These are phyloP conservation scores for Limenitis camilla DNA, from an alignment of 2,888 invertebrate genomes.

Conservation along the genomic window DNA sequence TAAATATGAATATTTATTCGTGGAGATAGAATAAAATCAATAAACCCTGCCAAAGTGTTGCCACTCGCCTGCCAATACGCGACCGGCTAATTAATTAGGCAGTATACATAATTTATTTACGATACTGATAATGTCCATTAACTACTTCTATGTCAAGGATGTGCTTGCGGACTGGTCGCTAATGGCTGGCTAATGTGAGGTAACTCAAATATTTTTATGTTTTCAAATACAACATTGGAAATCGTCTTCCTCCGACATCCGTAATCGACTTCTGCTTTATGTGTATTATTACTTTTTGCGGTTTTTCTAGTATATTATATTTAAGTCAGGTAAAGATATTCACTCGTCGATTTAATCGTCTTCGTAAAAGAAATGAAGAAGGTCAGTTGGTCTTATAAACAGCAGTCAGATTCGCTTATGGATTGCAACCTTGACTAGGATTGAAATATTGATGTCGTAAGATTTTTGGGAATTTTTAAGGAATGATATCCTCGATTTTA, in stretches of 20 bases:
- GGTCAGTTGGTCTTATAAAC: too few relatives aligned
- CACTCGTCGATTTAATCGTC: too few relatives aligned
- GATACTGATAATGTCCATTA: constrained; percentile 26
- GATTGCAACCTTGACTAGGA: too few relatives aligned
- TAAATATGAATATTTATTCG: constrained; percentile 35
- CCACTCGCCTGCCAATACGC: constrained; percentile 10
- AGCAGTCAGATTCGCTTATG: too few relatives aligned
- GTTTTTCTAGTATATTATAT: too few relatives aligned
- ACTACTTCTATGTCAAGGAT: constrained; percentile 28
- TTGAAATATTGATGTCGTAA: too few relatives aligned
- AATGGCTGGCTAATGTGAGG: too few relatives aligned
- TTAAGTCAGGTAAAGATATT: too few relatives aligned
- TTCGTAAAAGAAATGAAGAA: too few relatives aligned
- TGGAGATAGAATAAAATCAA: constrained; percentile 29
- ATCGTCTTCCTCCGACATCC: neutral
- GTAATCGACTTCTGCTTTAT: neutral
- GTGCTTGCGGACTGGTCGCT: constrained; percentile 17
- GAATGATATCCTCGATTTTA: neutral
- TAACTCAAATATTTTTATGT: too few relatives aligned
- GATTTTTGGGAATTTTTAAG: too few relatives aligned
- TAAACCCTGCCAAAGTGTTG: constrained; percentile 26
- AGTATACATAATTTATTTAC: constrained; percentile 30
- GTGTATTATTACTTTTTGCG: neutral
- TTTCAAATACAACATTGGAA: neutral
- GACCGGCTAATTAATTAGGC: constrained; percentile 31